Evolutionary conservation across 2,888 invertebrate species (phyloP).

Genomic region (Patella ulyssiponensis): DNA sequence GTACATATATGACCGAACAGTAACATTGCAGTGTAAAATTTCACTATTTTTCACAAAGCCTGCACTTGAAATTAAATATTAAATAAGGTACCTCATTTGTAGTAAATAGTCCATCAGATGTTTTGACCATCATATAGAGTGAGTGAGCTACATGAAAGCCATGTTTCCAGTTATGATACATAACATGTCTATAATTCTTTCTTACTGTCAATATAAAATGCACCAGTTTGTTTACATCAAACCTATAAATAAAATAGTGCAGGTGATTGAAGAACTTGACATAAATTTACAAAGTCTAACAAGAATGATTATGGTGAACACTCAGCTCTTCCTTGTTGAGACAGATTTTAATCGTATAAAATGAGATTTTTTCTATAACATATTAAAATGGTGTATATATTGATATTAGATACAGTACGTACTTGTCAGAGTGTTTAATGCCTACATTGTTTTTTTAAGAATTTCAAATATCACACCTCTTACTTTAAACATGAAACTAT

Average conservation of each 20-base stretch:
- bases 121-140: conserved; percentile 49
- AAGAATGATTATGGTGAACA: not conserved
- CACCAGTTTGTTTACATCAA: conserved; percentile 50
- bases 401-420: not conserved
- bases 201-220: conserved; percentile 55
- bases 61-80: too few relatives aligned
- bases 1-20: too few relatives aligned
- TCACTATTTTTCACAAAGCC: too few relatives aligned
- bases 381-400: not conserved
- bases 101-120: conserved; percentile 36
- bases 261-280: not conserved
- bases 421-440: too few relatives aligned
- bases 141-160: conserved; percentile 60
- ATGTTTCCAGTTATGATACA: conserved; percentile 64
- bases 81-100: conserved; percentile 27
- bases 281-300: not conserved
- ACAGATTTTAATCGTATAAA: too few relatives aligned
- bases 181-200: conserved; percentile 59
- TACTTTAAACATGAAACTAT: too few relatives aligned
- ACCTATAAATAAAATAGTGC: conserved; percentile 24
- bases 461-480: too few relatives aligned
- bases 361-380: not conserved
- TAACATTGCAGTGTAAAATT: too few relatives aligned
- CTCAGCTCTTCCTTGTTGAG: not conserved
- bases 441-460: too few relatives aligned